phyloP scores from a whole-genome alignment of 1,140 invertebrate species.

The Pissodes strobi region DNA sequence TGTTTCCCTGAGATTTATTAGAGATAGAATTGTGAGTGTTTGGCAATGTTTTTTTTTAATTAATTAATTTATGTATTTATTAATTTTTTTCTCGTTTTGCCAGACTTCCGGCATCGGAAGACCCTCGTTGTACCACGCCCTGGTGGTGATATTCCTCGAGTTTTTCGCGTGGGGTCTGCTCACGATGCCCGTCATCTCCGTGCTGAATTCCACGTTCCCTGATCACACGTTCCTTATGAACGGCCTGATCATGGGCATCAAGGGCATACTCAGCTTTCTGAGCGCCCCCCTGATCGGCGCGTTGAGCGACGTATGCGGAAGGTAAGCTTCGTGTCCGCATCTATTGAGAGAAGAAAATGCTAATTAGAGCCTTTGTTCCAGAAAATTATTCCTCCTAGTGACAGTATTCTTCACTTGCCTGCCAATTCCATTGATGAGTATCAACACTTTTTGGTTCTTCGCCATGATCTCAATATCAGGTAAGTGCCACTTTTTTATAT shows the following conservation, averaged over 20 bases:
- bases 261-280: conserved; percentile 96
- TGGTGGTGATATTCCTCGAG: conserved; percentile 98
- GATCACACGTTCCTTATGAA: conserved; percentile 99
- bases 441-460: conserved; percentile 99
- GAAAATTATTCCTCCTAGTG: conserved; percentile 95
- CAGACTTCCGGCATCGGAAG: conserved; percentile 87
- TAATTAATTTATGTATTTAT: no score
- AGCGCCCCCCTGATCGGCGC: conserved; percentile 94
- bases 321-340: no score
- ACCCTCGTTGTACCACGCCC: conserved; percentile 95
- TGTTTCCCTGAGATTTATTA: no score
- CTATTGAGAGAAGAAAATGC: no score
- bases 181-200: conserved; percentile 96
- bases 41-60: not conserved
- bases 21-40: conserved; percentile 2
- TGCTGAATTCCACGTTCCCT: conserved; percentile 96
- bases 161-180: conserved; percentile 99
- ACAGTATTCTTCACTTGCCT: conserved; percentile 99
- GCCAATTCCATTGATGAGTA: conserved; percentile 97
- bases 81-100: conserved; percentile 44
- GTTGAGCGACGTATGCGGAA: conserved; percentile 95
- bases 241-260: conserved; percentile 93
- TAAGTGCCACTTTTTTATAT: no score
- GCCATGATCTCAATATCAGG: conserved; percentile 96
- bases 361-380: conserved; percentile 19